A percentile compares a stretch with the other conserved stretches of the same genome.
Evolutionary conservation across 2,113 vertebrate species (phyloP).

Genomic region (Actenoides lindsayi): DNA sequence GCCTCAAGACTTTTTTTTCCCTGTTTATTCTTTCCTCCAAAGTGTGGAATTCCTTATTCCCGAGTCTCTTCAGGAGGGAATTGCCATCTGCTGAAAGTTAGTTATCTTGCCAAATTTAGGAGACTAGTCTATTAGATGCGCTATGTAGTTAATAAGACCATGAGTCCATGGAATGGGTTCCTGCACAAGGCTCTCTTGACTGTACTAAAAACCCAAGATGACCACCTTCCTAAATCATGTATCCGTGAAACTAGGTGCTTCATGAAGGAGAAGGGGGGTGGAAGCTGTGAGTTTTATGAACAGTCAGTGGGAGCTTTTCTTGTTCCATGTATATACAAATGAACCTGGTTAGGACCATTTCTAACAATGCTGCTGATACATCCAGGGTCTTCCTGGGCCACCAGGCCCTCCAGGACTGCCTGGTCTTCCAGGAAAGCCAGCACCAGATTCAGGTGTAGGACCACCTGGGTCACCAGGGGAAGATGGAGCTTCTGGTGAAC

Average conservation of each 20-base stretch:
- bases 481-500: slow-evolving; percentile 80
- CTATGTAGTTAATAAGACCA: background rate
- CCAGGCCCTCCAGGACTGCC: slow-evolving; percentile 80
- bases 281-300: background rate
- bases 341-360: background rate
- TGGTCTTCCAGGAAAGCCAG: slow-evolving; percentile 80
- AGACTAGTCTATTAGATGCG: background rate
- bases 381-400: slow-evolving; percentile 83
- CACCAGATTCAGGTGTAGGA: slow-evolving; percentile 70
- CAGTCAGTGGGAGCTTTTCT: background rate
- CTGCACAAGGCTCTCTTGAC: background rate
- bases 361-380: slow-evolving; percentile 28
- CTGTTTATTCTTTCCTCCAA: background rate
- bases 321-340: background rate
- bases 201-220: background rate
- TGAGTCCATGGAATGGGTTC: background rate
- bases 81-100: background rate
- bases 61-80: background rate
- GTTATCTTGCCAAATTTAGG: background rate
- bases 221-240: background rate
- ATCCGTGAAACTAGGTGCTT: background rate
- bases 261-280: background rate
- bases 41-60: background rate
- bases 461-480: slow-evolving; percentile 78
- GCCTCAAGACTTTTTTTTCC: background rate